Base-by-base conservation (phyloP, 2,113 vertebrate genomes). In the Athene cunicularia region DNA sequence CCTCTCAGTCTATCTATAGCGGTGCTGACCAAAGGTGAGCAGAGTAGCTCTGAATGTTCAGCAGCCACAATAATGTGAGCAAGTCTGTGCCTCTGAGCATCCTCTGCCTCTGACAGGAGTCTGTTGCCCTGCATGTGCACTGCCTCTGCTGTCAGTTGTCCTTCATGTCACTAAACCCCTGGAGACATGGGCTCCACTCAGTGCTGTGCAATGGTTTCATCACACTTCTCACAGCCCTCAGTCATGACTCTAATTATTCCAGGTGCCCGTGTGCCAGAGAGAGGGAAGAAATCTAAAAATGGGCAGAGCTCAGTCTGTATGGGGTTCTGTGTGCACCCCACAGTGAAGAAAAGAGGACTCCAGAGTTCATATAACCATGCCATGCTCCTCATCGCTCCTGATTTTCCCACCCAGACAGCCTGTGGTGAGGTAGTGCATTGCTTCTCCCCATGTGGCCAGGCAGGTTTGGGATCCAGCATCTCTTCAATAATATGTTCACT, bases 11-110 rank as follows among this genome's bases (percentile, higher is more conserved):
- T 47, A 18, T 39, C 15, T n/a, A 3, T 0, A 0, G 15, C 76
- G 7, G 7, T 68, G 10, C 37, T 82, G 72, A 37, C 41, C 68
- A 47, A 74, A 91, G 59, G 50, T 26, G 28, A 41, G 32, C 50
- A 71, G 45, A 83, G 49, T 22, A 73, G 20, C 32, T n/a, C 24
- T 67, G 30, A 47, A 24, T 43, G 52, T 21, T 86, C 79, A 90
- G 26, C 49, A 84, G 75, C 50, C 56, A 35, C 0, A 0, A 15
- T 17, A 58, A 12, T 0, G 0, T 5, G 18, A 83, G 23, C 55
- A 41, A 58, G 33, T 80, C 50, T 64, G 30, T 83, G 62, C 21
- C 45, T 11, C 14, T 5, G 7, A 55, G 82, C 68, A 77, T 33
- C 10, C 15, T 14, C n/a, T 86, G 62, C 28, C 43, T 68, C 67